Evolutionary conservation across 92 coral and sea anemone genomes (phyloP).

Genomic region (Epizoanthus scotinus): DNA sequence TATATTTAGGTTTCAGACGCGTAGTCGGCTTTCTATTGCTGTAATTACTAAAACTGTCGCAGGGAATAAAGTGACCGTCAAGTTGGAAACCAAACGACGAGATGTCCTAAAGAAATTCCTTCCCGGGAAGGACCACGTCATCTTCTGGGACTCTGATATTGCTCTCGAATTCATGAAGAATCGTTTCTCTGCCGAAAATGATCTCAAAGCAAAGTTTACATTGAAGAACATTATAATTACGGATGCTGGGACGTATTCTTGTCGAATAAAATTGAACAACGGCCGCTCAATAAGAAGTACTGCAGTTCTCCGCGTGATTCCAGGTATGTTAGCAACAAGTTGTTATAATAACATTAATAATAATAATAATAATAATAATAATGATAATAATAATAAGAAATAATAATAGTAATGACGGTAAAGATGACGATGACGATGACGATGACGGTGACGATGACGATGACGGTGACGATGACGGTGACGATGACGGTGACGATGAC

Average conservation of each 20-base stretch:
- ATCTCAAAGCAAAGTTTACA: constrained; percentile 27
- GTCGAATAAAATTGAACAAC: neutral
- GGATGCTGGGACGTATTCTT: constrained; percentile 22
- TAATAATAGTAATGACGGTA: too few species aligned
- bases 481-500: too few species aligned
- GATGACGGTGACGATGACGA: too few species aligned
- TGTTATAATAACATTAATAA: too few species aligned
- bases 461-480: too few species aligned
- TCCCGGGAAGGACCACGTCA: constrained; percentile 5
- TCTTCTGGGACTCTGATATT: constrained; percentile 1
- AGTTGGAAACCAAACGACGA: neutral
- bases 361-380: too few species aligned
- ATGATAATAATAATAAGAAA: too few species aligned
- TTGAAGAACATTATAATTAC: neutral
- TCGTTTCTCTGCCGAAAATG: constrained; percentile 2
- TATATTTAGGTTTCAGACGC: neutral
- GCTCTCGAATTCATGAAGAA: constrained; percentile 30
- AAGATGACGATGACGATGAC: too few species aligned
- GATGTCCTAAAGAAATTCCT: neutral
- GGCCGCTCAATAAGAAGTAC: neutral
- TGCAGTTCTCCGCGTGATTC: constrained; percentile 1
- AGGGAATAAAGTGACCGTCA: constrained; percentile 1
- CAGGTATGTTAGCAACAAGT: constrained; percentile 1
- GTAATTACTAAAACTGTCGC: neutral
- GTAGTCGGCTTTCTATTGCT: neutral